phyloP scores from a whole-genome alignment of 2,113 vertebrate species.

The Eptesicus fuscus region DNA sequence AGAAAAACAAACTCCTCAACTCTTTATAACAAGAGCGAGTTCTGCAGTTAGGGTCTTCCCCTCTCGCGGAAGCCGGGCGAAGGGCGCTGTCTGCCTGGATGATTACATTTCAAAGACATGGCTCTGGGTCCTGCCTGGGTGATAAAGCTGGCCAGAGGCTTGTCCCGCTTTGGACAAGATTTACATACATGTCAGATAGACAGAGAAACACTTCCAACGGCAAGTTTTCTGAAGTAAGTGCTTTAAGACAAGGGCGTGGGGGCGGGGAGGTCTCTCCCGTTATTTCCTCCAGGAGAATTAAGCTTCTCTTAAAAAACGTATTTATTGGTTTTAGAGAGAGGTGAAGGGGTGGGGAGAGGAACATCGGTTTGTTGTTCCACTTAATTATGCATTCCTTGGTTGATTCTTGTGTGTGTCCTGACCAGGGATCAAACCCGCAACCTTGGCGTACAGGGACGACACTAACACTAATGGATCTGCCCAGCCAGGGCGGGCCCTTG shows the following conservation, averaged over 20 bases:
- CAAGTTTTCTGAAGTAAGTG: not conserved
- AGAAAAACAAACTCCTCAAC: not conserved
- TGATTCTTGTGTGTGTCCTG: not conserved
- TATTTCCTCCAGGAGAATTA: not conserved
- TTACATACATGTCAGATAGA: not conserved
- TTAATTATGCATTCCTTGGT: not conserved
- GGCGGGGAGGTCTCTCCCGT: not conserved
- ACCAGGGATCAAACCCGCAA: not conserved
- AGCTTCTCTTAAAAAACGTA: not conserved
- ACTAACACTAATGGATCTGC: not conserved
- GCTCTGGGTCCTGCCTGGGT: not conserved
- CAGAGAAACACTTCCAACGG: not conserved
- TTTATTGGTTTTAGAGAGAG: not conserved
- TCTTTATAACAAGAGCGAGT: not conserved
- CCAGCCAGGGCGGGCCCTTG: not conserved
- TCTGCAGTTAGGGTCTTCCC: not conserved
- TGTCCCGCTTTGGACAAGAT: not conserved
- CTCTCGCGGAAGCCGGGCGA: not conserved
- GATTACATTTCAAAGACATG: not conserved
- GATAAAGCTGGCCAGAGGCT: not conserved
- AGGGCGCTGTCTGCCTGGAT: rapidly evolving
- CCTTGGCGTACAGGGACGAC: not conserved
- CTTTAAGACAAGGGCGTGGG: not conserved
- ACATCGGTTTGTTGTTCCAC: not conserved
- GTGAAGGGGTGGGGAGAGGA: not conserved